phyloP scores from a whole-genome alignment of 2,888 invertebrate genomes.

The Acleris sparsana region DNA sequence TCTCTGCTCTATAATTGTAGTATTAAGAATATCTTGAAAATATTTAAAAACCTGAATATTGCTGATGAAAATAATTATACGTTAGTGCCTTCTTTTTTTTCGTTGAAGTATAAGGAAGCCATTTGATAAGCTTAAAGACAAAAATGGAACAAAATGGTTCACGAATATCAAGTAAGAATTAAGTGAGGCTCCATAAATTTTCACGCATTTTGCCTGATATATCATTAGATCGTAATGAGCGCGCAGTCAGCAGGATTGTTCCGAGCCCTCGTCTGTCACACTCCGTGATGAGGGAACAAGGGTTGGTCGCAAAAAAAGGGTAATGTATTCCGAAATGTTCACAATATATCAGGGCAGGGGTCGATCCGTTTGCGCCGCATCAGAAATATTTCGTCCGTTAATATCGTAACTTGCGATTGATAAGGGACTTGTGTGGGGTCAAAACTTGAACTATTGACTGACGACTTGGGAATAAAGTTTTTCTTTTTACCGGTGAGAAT shows the following conservation, averaged over 20 bases:
- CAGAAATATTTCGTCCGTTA: constrained; percentile 43
- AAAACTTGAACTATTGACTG: constrained; percentile 26
- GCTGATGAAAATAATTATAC: too few species aligned
- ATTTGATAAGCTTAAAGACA: too few species aligned
- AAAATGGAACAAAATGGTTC: too few species aligned
- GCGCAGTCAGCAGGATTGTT: constrained; percentile 59
- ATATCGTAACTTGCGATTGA: constrained; percentile 44
- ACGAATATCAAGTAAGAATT: too few species aligned
- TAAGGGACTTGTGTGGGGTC: constrained; percentile 37
- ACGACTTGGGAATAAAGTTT: background rate
- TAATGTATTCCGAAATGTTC: constrained; percentile 43
- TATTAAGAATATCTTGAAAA: too few species aligned
- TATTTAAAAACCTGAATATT: too few species aligned
- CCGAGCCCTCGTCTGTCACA: constrained; percentile 60
- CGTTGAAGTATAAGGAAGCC: too few species aligned
- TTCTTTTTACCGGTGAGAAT: constrained; percentile 3
- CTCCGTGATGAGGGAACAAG: constrained; percentile 60
- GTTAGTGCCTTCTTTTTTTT: too few species aligned
- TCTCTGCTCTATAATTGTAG: too few species aligned
- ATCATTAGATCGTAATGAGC: constrained; percentile 56
- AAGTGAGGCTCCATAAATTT: constrained; percentile 16
- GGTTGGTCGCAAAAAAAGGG: constrained; percentile 63
- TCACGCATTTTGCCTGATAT: constrained; percentile 32
- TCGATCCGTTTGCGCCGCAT: constrained; percentile 49
- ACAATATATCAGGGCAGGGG: constrained; percentile 44